Evolutionary conservation across 2,888 invertebrate species (phyloP).

Genomic region (Andrena flavipes): DNA sequence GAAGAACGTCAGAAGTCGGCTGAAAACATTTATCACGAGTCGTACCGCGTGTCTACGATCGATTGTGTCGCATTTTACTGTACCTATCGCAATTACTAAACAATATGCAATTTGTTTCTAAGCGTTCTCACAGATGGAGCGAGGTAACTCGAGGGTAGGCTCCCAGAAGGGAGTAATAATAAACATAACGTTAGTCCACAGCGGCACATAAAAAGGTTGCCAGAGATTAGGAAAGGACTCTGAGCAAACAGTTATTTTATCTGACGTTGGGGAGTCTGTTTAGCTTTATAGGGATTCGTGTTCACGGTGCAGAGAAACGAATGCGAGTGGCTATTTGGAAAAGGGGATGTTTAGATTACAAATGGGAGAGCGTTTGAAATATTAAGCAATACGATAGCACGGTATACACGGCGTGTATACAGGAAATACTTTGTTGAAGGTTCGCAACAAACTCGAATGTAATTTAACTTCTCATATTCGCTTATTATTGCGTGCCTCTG

Average conservation of each 20-base stretch:
- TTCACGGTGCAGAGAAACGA: neutral
- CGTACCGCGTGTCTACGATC: no score
- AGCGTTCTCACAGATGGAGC: no score
- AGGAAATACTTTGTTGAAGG: neutral
- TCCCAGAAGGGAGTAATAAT: no score
- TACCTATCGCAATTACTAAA: no score
- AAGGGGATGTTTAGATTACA: neutral
- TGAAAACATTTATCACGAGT: no score
- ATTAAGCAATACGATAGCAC: neutral
- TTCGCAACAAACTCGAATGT: neutral
- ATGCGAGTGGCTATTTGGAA: conserved; percentile 1
- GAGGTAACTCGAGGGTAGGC: no score
- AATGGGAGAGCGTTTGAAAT: neutral
- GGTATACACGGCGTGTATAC: neutral
- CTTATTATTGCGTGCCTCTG: neutral
- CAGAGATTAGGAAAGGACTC: neutral
- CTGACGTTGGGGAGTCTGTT: neutral
- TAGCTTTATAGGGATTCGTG: neutral
- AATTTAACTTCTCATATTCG: neutral
- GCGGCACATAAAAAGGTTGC: neutral
- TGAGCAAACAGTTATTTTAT: neutral
- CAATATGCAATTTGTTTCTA: no score
- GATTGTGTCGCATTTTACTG: no score
- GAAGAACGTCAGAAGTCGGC: no score
- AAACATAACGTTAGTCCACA: no score